Evolutionary conservation across 2,113 vertebrate species (phyloP), one percentile per base, ranked within the genome.

Genomic region (Heterotis niloticus): DNA sequence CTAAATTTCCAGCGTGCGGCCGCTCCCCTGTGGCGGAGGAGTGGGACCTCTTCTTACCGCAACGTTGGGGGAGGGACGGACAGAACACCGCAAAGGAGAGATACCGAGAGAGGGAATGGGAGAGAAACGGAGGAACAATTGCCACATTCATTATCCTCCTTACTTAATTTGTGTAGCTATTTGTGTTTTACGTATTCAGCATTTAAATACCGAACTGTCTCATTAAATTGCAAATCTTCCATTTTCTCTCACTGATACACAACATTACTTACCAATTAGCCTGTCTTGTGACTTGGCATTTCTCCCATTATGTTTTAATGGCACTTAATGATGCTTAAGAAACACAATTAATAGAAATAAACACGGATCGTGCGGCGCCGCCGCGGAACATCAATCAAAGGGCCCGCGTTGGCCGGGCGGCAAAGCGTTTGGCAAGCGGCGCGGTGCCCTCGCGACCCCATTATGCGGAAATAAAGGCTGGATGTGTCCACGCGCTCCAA

Each of bases 211-310:
- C 90, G 90, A 85, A 85, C 90, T 95, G 89, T 96, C 93, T 93
- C 95, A 97, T 98, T 97, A 97, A 94, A 94, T 86, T 91, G 88
- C 91, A 91, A 94, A 93, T 96, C 95, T 95, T 94, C 93, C 83
- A 90, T 94, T 94, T 92, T 95, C 95, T 96, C 93, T 96, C 94
- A 93, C 92, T 94, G 96, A 96, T 95, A 96, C 95, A 97, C 95
- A 96, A 97, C 96, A 98, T 98, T 98, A 98, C 96, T 96, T 96
- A 96, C 92, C 95, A 96, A 96, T 97, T 97, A 98, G 94, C 94
- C 94, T 93, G 93, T 95, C 94, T 95, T 94, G 93, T 94, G 94
- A 94, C n/a, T 92, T 94, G 93, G 95, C 94, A 96, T 95, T 95
- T 95, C 94, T 94, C 94, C 89, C 85, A 95, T 97, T 95, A 97